Conservation (phyloP, 2,888 invertebrate species). For the Phymatocera aterrima region DNA sequence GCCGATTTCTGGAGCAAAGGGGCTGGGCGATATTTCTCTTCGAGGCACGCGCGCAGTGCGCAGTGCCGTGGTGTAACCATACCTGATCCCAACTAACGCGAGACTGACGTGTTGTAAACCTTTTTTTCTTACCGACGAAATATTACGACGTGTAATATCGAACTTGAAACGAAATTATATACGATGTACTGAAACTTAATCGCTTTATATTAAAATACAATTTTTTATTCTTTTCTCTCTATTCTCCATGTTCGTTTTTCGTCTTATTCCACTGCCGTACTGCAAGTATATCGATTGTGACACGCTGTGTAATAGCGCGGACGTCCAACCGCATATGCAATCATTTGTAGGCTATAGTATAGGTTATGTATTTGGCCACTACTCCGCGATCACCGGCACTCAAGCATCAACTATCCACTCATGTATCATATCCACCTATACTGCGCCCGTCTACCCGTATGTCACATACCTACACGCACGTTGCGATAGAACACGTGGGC, state of each 20-base stretch:
- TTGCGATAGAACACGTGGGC: constrained; percentile 5
- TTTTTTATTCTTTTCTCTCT: not conserved
- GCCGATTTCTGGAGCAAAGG: not conserved
- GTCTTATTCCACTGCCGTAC: too few species aligned
- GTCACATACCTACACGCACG: not conserved
- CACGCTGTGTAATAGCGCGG: too few species aligned
- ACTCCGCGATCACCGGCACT: not conserved
- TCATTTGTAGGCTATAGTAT: too few species aligned
- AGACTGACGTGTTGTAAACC: constrained; percentile 7
- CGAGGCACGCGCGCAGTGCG: not conserved
- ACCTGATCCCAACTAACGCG: not conserved
- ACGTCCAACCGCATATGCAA: too few species aligned
- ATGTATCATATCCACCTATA: not conserved
- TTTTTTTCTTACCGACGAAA: constrained; percentile 9
- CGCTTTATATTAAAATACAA: not conserved
- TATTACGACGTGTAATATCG: not conserved
- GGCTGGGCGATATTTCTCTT: not conserved
- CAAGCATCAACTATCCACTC: not conserved
- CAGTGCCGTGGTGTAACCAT: not conserved
- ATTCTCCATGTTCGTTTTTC: not conserved
- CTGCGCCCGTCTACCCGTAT: not conserved
- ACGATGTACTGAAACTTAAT: constrained; percentile 37
- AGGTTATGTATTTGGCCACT: not conserved
- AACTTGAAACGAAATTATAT: constrained; percentile 13
- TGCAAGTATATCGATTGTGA: too few species aligned